These are phyloP conservation scores for Noctua pronuba DNA, from an alignment of 2,888 invertebrate species.

Conservation along the genomic window DNA sequence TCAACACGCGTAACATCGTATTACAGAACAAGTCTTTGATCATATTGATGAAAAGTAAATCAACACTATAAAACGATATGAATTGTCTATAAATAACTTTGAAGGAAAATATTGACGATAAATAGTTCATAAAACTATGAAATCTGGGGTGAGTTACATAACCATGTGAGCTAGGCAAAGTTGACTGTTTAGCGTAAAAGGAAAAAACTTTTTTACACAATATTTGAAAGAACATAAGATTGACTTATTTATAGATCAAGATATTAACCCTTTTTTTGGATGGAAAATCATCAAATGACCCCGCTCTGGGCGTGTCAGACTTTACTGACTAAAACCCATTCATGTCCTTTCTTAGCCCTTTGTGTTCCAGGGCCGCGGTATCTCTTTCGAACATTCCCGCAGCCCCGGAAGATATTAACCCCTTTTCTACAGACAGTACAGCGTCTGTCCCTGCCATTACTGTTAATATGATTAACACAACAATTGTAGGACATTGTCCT, in stretches of 20 bases:
- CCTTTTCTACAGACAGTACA: slow-evolving; percentile 7
- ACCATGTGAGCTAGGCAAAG: neutral
- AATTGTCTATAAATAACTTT: slow-evolving; percentile 13
- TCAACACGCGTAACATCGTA: slow-evolving; percentile 24
- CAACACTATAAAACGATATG: slow-evolving; percentile 11
- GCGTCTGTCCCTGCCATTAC: slow-evolving; percentile 22
- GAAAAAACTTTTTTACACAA: neutral
- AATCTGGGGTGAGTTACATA: slow-evolving; percentile 23
- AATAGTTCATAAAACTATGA: slow-evolving; percentile 10
- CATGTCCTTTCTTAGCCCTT: no score
- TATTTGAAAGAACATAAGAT: neutral
- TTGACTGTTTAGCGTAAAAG: neutral
- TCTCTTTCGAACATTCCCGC: no score
- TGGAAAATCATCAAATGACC: no score
- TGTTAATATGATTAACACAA: slow-evolving; percentile 49
- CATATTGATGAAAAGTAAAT: slow-evolving; percentile 34
- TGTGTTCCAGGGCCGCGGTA: no score
- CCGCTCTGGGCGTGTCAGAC: no score
- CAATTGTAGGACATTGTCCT: slow-evolving; percentile 43
- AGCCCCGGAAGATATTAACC: neutral
- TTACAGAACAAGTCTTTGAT: slow-evolving; percentile 30
- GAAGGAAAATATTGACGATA: slow-evolving; percentile 26
- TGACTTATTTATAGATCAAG: neutral
- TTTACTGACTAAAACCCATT: no score
- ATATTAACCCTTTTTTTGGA: neutral